Evolutionary conservation across 2,888 invertebrate species (phyloP).

Genomic region (Melieria omissa): DNA sequence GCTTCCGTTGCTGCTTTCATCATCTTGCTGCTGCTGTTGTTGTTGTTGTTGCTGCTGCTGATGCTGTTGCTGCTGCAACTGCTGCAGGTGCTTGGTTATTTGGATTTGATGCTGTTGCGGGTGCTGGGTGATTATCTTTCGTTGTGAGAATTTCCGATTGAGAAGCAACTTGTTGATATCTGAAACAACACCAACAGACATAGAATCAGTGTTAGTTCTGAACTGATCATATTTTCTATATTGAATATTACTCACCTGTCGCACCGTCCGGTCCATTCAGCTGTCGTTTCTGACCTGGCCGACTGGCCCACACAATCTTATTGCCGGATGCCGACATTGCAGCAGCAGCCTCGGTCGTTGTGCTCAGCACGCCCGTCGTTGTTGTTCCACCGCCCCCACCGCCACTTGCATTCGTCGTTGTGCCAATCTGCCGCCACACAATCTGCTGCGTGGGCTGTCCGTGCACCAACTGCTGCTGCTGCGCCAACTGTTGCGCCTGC

Average conservation of each 20-base stretch:
- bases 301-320: conserved; percentile 61
- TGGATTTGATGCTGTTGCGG: conserved; percentile 57
- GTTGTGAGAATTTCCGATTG: conserved; percentile 62
- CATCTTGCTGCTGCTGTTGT: conserved; percentile 50
- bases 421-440: conserved; percentile 62
- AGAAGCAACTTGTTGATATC: conserved; percentile 63
- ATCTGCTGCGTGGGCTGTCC: conserved; percentile 55
- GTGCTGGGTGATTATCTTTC: conserved; percentile 58
- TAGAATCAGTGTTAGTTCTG: background rate
- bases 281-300: conserved; percentile 59
- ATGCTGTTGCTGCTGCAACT: conserved; percentile 49
- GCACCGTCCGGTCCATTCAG: conserved; percentile 64
- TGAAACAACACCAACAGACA: conserved; percentile 44
- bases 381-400: conserved; percentile 46
- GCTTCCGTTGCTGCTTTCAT: conserved; percentile 53
- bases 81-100: conserved; percentile 54
- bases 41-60: conserved; percentile 52
- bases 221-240: background rate
- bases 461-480: conserved; percentile 51
- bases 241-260: conserved; percentile 48
- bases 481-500: conserved; percentile 49
- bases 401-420: conserved; percentile 51
- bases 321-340: conserved; percentile 53
- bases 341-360: conserved; percentile 46
- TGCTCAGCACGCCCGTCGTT: conserved; percentile 47